These are phyloP conservation scores for Battus philenor DNA, from an alignment of 1,140 invertebrate species.

Conservation along the genomic window DNA sequence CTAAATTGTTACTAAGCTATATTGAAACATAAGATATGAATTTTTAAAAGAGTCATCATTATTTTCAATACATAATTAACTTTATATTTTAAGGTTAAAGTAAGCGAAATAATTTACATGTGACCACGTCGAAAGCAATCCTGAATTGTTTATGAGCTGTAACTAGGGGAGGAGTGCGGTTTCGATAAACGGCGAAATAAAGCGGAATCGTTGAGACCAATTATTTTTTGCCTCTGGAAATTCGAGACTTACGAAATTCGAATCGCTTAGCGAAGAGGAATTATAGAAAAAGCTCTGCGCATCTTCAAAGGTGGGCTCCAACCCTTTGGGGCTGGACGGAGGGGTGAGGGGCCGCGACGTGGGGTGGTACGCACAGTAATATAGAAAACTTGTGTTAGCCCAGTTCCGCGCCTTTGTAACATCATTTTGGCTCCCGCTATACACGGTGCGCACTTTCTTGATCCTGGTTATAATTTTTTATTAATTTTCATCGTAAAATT, in stretches of 20 bases:
- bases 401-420: constrained; percentile 73
- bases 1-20: no score
- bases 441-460: constrained; percentile 27
- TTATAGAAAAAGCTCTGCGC: constrained; percentile 72
- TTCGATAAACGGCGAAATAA: constrained; percentile 33
- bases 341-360: constrained; percentile 18
- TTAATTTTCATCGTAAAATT: neutral
- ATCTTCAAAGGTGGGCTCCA: constrained; percentile 68
- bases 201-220: constrained; percentile 58
- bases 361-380: constrained; percentile 63
- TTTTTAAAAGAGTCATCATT: no score
- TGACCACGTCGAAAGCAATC: no score
- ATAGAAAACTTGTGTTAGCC: constrained; percentile 76
- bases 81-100: no score
- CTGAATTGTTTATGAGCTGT: constrained; percentile 1
- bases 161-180: neutral
- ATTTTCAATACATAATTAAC: no score
- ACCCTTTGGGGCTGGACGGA: constrained; percentile 42
- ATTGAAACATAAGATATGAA: no score
- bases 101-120: no score
- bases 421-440: constrained; percentile 66
- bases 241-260: constrained; percentile 71
- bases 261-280: constrained; percentile 68
- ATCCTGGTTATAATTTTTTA: constrained; percentile 22
- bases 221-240: constrained; percentile 70